These are phyloP conservation scores for Amia ocellicauda DNA, from an alignment of 2,113 vertebrate genomes.

Conservation along the genomic window DNA sequence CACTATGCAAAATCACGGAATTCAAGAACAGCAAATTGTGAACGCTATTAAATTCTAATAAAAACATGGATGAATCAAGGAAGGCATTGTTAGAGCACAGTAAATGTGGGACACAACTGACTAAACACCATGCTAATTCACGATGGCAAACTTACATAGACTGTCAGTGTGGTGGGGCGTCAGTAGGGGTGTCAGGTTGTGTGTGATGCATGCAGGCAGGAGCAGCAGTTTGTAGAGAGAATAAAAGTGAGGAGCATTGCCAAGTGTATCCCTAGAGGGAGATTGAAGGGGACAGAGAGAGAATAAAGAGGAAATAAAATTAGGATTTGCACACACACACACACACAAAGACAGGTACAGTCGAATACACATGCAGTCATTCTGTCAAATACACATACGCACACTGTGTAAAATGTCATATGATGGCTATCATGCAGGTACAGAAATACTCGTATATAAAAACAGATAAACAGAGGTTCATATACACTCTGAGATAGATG, in stretches of 20 bases:
- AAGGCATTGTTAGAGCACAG: too few species aligned
- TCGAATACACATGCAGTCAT: background rate
- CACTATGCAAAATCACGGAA: too few species aligned
- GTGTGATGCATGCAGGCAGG: constrained; percentile 56
- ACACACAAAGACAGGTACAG: constrained; percentile 35
- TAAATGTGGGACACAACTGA: too few species aligned
- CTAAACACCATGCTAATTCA: too few species aligned
- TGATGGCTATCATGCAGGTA: constrained; percentile 31
- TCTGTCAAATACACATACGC: constrained; percentile 30
- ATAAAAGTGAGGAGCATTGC: constrained; percentile 71
- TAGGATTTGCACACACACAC: constrained; percentile 32
- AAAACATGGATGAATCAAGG: too few species aligned
- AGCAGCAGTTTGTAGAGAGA: constrained; percentile 57
- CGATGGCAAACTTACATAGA: too few species aligned
- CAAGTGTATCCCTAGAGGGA: constrained; percentile 64
- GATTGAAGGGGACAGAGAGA: constrained; percentile 47
- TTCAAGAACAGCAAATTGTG: too few species aligned
- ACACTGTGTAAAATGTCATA: constrained; percentile 5
- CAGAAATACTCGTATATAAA: constrained; percentile 32
- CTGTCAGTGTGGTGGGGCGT: constrained; percentile 51
- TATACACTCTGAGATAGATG: too few species aligned
- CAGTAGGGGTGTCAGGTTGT: constrained; percentile 72
- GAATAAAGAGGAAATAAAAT: constrained; percentile 27
- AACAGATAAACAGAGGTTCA: background rate
- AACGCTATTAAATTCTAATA: too few species aligned